These are phyloP conservation scores for Dicyrtomina minuta DNA, from an alignment of 2,888 invertebrate species.

Conservation along the genomic window DNA sequence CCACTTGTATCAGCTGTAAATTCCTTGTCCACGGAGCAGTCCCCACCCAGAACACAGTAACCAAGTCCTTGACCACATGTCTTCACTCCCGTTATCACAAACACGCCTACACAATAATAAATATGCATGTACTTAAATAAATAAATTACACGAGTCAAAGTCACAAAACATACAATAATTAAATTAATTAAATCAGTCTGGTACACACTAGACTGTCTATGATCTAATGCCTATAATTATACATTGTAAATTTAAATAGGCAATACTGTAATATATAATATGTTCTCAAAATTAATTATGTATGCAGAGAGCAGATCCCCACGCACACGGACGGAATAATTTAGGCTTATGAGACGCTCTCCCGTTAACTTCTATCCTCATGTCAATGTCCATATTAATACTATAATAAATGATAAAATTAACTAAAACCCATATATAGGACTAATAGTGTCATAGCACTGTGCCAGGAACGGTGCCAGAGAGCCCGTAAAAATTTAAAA, in stretches of 20 bases:
- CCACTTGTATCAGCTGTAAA: constrained; percentile 55
- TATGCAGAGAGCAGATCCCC: no score
- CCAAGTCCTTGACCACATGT: constrained; percentile 57
- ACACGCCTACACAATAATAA: constrained; percentile 57
- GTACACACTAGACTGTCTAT: neutral
- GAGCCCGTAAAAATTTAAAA: neutral
- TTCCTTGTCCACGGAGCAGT: constrained; percentile 57
- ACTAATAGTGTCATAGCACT: no score
- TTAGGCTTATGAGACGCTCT: no score
- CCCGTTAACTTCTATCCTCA: no score
- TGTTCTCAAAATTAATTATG: no score
- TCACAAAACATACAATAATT: constrained; percentile 3
- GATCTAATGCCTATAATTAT: no score
- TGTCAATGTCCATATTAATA: no score
- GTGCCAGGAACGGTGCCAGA: no score
- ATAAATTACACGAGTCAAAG: neutral
- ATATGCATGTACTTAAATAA: neutral
- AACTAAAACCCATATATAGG: no score
- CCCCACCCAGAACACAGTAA: constrained; percentile 57
- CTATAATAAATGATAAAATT: neutral
- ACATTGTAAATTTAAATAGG: no score
- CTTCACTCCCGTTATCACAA: constrained; percentile 58
- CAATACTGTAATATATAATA: no score
- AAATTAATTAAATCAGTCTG: neutral
- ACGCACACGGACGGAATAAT: no score